Evolutionary conservation across 2,113 vertebrate species (phyloP), one percentile per base, ranked within the genome.

Genomic region (Dipodomys ordii): DNA sequence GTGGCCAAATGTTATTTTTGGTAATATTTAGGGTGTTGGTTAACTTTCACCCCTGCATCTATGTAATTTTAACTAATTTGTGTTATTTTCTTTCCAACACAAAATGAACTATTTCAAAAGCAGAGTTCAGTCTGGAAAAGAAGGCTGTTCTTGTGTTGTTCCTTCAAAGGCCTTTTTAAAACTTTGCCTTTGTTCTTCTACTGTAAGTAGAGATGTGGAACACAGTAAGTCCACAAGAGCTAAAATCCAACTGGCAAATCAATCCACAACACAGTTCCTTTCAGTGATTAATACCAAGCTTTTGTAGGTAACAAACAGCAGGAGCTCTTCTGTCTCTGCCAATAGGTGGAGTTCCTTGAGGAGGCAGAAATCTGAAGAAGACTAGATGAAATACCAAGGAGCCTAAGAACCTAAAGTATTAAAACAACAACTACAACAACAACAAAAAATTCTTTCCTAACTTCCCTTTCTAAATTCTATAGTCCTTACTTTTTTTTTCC

Each of bases 51-150:
- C 9, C 87, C n/a, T 30, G 6, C 7, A 27, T 44, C 60, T 53
- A 19, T 11, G 62, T 91, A 44, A 73, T 46, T 87, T 81, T 13
- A 88, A 81, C 88, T 44, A 64, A 76, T 46, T 82, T 94, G 44
- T 19, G 35, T 77, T 72, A 67, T 88, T 92, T 92, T 88, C 35
- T 85, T 96, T 85, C 83, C 18, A 91, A 39, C n/a, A 80, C n/a
- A 74, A 95, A 91, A 62, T 77, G 87, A 83, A 95, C 84, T 57
- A 64, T 67, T 91, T 82, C 15, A 71, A 39, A 91, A 62, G 25
- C 19, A 22, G 49, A 84, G 65, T 32, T 67, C n/a, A 44, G 20
- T 62, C 7, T 46, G 25, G 77, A 23, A 90, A 81, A 60, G 25
- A 44, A 28, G 20, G 13, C 25, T 22, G 4, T 19, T 3, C 4